Evolutionary conservation across 2,797 vertebrate genomes (phyloP).

Genomic region (Pseudomugil gertrudae): DNA sequence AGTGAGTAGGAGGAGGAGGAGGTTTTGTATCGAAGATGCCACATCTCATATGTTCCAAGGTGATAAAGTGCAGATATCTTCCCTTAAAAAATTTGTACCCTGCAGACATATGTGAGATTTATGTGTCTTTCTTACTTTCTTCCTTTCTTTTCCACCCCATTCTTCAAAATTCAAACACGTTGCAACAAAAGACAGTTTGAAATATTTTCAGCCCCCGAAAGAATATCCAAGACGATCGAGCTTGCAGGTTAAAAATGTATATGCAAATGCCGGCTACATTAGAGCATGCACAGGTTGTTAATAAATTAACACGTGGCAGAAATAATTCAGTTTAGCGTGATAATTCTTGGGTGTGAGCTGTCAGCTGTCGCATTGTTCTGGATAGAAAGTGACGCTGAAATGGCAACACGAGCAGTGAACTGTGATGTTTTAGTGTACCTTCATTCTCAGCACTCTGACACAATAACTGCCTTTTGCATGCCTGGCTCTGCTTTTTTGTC

Average conservation of each 20-base stretch:
- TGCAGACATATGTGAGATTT: slow-evolving; percentile 73
- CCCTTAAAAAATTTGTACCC: slow-evolving; percentile 80
- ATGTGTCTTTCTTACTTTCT: slow-evolving; percentile 60
- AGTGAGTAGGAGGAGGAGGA: slow-evolving; percentile 57
- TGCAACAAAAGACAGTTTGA: slow-evolving; percentile 72
- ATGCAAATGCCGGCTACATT: slow-evolving; percentile 87
- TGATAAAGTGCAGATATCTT: slow-evolving; percentile 77
- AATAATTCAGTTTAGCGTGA: slow-evolving; percentile 95
- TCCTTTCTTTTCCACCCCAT: slow-evolving; percentile 31
- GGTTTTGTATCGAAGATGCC: slow-evolving; percentile 63
- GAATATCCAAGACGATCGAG: slow-evolving; percentile 79
- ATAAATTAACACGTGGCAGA: slow-evolving; percentile 93
- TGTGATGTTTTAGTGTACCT: slow-evolving; percentile 84
- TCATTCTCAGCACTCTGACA: slow-evolving; percentile 72
- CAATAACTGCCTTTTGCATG: slow-evolving; percentile 78
- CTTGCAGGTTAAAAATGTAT: slow-evolving; percentile 87
- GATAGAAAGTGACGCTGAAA: slow-evolving; percentile 85
- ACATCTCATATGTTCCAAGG: slow-evolving; percentile 74
- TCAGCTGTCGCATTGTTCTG: slow-evolving; percentile 91
- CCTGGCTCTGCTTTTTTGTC: slow-evolving; percentile 54
- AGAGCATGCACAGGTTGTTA: slow-evolving; percentile 89
- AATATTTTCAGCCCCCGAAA: slow-evolving; percentile 58
- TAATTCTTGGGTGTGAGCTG: slow-evolving; percentile 90
- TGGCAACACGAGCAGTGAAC: slow-evolving; percentile 83
- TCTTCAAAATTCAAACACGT: slow-evolving; percentile 67